A percentile compares a stretch with the other conserved stretches of the same genome.
Evolutionary conservation across 2,888 invertebrate genomes (phyloP).

Genomic region (Eudemis profundana): DNA sequence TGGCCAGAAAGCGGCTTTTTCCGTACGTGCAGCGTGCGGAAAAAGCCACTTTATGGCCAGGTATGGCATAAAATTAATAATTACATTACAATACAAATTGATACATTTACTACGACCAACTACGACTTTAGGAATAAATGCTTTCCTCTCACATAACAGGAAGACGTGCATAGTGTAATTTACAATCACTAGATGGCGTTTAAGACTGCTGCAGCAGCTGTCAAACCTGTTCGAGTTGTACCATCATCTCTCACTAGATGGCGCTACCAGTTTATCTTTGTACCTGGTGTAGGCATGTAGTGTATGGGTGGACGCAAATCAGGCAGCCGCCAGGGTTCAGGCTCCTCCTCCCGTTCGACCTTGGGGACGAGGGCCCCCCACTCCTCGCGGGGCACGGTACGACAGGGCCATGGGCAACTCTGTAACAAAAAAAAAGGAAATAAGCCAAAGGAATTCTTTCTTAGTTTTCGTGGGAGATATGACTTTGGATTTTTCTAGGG

Average conservation of each 20-base stretch:
- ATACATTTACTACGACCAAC: too few relatives aligned
- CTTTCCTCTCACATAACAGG: too few relatives aligned
- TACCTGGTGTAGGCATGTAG: slow-evolving; percentile 75
- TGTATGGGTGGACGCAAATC: slow-evolving; percentile 74
- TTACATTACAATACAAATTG: too few relatives aligned
- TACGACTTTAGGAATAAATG: too few relatives aligned
- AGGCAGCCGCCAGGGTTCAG: slow-evolving; percentile 79
- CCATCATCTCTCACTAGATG: not conserved
- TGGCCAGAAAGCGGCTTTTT: too few relatives aligned
- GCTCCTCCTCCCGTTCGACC: slow-evolving; percentile 70
- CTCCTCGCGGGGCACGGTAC: slow-evolving; percentile 65
- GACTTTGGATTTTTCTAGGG: not conserved
- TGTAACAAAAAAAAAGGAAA: slow-evolving; percentile 48
- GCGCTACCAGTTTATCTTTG: slow-evolving; percentile 33
- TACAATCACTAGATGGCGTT: slow-evolving; percentile 7
- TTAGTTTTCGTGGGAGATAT: not conserved
- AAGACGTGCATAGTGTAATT: too few relatives aligned
- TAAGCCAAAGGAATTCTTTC: not conserved
- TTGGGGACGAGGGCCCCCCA: slow-evolving; percentile 77
- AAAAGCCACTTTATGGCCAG: too few relatives aligned
- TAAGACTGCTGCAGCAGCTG: not conserved
- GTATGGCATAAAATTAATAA: too few relatives aligned
- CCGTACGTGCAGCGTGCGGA: too few relatives aligned
- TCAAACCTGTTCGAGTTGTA: too few relatives aligned
- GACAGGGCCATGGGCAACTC: slow-evolving; percentile 77